Evolutionary conservation across 2,888 invertebrate genomes (phyloP).

Genomic region (Euzetes globulus): DNA sequence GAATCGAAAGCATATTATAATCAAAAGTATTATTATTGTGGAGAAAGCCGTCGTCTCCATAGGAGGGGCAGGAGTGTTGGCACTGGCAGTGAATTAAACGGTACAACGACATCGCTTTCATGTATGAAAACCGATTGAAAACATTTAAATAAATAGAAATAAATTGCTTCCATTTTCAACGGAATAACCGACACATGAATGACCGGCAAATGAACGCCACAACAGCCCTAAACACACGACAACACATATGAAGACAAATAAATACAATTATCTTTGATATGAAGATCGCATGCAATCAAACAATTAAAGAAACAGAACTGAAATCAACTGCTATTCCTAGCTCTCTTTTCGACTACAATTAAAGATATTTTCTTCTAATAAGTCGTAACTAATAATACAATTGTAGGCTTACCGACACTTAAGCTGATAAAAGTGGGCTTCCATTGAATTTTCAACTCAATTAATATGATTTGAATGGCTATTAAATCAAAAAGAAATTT

Average conservation of each 20-base stretch:
- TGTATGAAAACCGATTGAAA: background rate
- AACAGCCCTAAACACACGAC: background rate
- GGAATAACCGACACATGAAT: background rate
- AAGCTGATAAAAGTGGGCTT: background rate
- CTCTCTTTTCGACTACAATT: background rate
- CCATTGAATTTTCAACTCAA: background rate
- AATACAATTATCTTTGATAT: background rate
- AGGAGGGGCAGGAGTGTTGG: background rate
- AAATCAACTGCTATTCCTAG: background rate
- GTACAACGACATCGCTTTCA: background rate
- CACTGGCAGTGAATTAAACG: background rate
- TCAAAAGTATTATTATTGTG: constrained; percentile 20
- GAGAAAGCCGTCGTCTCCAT: constrained; percentile 24
- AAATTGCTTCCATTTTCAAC: background rate
- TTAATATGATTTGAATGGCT: background rate
- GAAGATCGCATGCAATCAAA: constrained; percentile 6
- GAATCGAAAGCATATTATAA: background rate
- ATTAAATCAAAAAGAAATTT: background rate
- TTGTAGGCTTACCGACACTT: background rate
- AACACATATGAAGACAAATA: background rate
- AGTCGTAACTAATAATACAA: background rate
- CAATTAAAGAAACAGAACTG: background rate
- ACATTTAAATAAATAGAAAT: background rate
- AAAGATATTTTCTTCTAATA: background rate
- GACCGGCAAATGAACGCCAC: background rate